Conservation (phyloP, 1,140 invertebrate species). For the Camponotus vicinus region DNA sequence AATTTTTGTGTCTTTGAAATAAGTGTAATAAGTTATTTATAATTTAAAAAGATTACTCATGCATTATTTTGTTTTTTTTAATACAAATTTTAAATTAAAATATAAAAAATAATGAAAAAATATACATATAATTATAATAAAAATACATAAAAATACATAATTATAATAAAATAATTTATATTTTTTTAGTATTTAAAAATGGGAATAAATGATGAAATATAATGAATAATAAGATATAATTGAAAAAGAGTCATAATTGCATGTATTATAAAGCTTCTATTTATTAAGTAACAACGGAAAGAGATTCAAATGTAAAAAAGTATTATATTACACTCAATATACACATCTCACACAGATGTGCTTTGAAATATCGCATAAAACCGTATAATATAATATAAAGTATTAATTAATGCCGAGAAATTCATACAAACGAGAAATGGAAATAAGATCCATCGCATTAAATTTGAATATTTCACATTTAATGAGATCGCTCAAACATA, state of each 20-base stretch:
- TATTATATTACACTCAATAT: not conserved
- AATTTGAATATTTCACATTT: slow-evolving; percentile 34
- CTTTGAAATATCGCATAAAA: slow-evolving; percentile 14
- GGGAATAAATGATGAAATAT: not conserved
- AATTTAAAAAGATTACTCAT: not conserved
- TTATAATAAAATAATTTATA: not conserved
- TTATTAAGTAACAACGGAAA: not conserved
- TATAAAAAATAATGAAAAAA: no score
- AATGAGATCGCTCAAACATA: slow-evolving; percentile 8
- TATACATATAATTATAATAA: no score
- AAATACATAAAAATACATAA: not conserved
- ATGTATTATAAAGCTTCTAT: slow-evolving; percentile 21
- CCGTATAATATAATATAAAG: no score
- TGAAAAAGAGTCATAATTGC: not conserved
- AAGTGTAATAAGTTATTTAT: not conserved
- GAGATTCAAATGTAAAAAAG: not conserved
- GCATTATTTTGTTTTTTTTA: not conserved
- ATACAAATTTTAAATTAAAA: not conserved
- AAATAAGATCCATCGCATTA: not conserved
- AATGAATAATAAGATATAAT: not conserved
- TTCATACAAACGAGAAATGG: not conserved
- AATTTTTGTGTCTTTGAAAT: not conserved
- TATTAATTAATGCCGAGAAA: slow-evolving; percentile 22
- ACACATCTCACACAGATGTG: not conserved
- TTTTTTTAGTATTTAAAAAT: not conserved